phyloP scores from a whole-genome alignment of 2,113 vertebrate species.

The Heterotis niloticus region DNA sequence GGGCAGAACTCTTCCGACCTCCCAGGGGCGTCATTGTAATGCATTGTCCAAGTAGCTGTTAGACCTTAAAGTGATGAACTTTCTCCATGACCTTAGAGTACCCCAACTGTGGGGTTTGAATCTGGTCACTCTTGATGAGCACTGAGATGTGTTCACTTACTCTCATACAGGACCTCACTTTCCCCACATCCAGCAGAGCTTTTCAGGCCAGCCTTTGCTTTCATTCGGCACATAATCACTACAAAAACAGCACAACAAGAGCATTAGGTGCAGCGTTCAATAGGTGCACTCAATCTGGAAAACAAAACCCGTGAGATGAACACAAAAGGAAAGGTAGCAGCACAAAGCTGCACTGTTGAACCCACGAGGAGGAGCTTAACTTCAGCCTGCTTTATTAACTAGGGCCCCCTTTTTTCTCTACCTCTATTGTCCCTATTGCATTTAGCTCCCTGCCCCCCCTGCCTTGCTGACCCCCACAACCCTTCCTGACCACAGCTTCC shows the following conservation, averaged over 20 bases:
- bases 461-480: not conserved
- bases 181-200: no score
- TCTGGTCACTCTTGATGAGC: not conserved
- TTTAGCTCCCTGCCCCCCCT: not conserved
- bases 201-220: not conserved
- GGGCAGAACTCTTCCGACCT: no score
- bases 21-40: no score
- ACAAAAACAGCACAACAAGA: not conserved
- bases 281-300: not conserved
- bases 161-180: not conserved
- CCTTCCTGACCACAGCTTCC: not conserved
- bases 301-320: constrained; percentile 12
- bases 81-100: no score
- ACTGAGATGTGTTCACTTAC: not conserved
- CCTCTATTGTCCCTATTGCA: constrained; percentile 8
- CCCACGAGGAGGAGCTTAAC: constrained; percentile 14
- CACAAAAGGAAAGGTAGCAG: not conserved
- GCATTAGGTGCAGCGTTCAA: not conserved
- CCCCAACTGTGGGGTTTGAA: no score
- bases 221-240: not conserved
- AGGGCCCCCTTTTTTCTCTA: constrained; percentile 5
- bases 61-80: no score
- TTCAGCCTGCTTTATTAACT: constrained; percentile 4
- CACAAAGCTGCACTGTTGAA: not conserved
- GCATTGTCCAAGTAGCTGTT: no score